Evolutionary conservation across 2,888 invertebrate species (phyloP).

Genomic region (Scaptomyza tumidula): DNA sequence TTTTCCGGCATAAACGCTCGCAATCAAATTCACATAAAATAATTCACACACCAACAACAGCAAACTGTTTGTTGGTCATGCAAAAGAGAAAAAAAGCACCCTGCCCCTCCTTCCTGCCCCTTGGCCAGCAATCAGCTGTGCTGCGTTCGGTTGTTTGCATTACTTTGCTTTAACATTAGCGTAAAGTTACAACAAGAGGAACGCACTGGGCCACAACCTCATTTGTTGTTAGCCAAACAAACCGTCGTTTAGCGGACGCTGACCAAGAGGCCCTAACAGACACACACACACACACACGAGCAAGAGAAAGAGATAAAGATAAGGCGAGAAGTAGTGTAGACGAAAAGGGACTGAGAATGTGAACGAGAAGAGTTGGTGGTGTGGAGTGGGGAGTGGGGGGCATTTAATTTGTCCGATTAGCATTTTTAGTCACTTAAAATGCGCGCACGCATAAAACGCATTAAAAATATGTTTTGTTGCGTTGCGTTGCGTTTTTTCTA

Average conservation of each 20-base stretch:
- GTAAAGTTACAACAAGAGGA: constrained; percentile 42
- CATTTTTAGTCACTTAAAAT: constrained; percentile 76
- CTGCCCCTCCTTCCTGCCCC: constrained; percentile 1
- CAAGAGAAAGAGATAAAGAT: constrained; percentile 11
- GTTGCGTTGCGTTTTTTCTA: constrained; percentile 7
- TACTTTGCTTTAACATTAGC: constrained; percentile 54
- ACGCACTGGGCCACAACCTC: constrained; percentile 25
- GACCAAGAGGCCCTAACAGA: constrained; percentile 17
- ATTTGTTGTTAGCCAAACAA: constrained; percentile 66
- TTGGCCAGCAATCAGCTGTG: background rate
- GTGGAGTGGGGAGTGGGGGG: background rate
- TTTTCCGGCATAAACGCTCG: constrained; percentile 78
- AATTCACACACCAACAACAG: constrained; percentile 70
- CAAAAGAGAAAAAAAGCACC: constrained; percentile 31
- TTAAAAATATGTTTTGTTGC: constrained; percentile 65
- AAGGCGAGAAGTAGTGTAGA: constrained; percentile 2
- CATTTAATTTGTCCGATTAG: constrained; percentile 80
- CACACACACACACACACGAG: constrained; percentile 3
- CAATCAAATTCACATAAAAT: constrained; percentile 79
- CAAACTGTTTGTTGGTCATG: constrained; percentile 74
- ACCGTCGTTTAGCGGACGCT: constrained; percentile 69
- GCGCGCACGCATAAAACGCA: constrained; percentile 80
- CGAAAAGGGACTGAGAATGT: background rate
- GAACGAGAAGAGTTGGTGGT: background rate
- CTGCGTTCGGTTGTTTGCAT: constrained; percentile 26